Conservation (phyloP, 2,888 invertebrate species). For the Eilema sororculum region DNA sequence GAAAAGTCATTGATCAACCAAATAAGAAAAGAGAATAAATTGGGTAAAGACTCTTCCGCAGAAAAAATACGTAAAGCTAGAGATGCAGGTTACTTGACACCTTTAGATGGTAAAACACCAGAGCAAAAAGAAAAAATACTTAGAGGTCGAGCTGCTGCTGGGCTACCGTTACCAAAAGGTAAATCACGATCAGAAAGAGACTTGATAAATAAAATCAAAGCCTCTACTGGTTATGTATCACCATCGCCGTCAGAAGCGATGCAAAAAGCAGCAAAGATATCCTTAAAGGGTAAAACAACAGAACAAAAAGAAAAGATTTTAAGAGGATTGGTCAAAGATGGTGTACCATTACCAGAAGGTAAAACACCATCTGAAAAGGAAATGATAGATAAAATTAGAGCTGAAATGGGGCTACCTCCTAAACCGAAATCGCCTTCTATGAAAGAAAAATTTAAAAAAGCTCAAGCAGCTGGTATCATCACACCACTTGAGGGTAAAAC, state of each 20-base stretch:
- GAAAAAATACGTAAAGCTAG: constrained; percentile 20
- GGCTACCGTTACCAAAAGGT: constrained; percentile 24
- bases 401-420: constrained; percentile 40
- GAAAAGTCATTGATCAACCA: constrained; percentile 31
- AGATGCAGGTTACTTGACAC: constrained; percentile 21
- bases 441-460: constrained; percentile 60
- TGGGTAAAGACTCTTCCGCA: constrained; percentile 19
- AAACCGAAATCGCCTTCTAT: constrained; percentile 51
- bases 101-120: constrained; percentile 41
- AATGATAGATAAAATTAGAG: constrained; percentile 36
- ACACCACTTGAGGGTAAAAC: constrained; percentile 48
- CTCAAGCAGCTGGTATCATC: constrained; percentile 49
- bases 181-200: constrained; percentile 37
- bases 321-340: constrained; percentile 24
- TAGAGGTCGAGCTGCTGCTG: constrained; percentile 24
- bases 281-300: constrained; percentile 14
- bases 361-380: constrained; percentile 43
- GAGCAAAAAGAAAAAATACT: constrained; percentile 17
- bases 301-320: constrained; percentile 38
- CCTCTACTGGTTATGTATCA: constrained; percentile 55
- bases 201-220: constrained; percentile 50
- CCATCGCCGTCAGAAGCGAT: constrained; percentile 46
- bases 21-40: constrained; percentile 6
- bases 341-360: constrained; percentile 41
- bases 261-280: constrained; percentile 28